These are phyloP conservation scores for Thymelicus acteon DNA, from an alignment of 2,888 invertebrate genomes.

Conservation along the genomic window DNA sequence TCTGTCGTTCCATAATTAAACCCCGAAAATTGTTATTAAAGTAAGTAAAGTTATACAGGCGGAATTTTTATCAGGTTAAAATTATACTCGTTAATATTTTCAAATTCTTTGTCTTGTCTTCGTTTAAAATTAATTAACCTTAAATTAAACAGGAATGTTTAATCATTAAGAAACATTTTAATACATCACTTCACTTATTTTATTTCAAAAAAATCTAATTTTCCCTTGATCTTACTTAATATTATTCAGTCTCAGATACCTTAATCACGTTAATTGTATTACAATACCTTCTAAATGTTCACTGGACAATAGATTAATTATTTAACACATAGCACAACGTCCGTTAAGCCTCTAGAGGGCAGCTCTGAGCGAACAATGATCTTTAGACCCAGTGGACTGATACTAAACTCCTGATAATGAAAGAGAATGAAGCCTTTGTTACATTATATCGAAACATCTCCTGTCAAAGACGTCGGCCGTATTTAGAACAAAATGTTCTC, in stretches of 20 bases:
- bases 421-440: slow-evolving; percentile 27
- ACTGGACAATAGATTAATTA: slow-evolving; percentile 21
- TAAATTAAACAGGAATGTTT: slow-evolving; percentile 19
- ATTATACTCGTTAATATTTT: slow-evolving; percentile 16
- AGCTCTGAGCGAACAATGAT: slow-evolving; percentile 24
- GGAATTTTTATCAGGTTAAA: slow-evolving; percentile 5
- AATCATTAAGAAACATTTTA: slow-evolving; percentile 31
- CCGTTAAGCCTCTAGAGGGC: slow-evolving; percentile 14
- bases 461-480: slow-evolving; percentile 26
- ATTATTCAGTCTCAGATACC: too few relatives aligned
- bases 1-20: not conserved
- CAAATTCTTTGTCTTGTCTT: slow-evolving; percentile 8
- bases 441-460: slow-evolving; percentile 33
- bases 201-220: too few relatives aligned
- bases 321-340: slow-evolving; percentile 19
- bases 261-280: not conserved
- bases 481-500: slow-evolving; percentile 20
- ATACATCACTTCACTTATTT: not conserved
- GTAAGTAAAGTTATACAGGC: not conserved
- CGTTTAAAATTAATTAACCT: slow-evolving; percentile 35
- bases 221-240: too few relatives aligned
- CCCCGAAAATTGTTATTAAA: not conserved
- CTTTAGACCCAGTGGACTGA: slow-evolving; percentile 21
- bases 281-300: not conserved
- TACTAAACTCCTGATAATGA: slow-evolving; percentile 30